Percentiles rank a stretch among this genome's conserved stretches.
Conservation (phyloP, 2,888 invertebrate species). For the Chironomus riparius region DNA sequence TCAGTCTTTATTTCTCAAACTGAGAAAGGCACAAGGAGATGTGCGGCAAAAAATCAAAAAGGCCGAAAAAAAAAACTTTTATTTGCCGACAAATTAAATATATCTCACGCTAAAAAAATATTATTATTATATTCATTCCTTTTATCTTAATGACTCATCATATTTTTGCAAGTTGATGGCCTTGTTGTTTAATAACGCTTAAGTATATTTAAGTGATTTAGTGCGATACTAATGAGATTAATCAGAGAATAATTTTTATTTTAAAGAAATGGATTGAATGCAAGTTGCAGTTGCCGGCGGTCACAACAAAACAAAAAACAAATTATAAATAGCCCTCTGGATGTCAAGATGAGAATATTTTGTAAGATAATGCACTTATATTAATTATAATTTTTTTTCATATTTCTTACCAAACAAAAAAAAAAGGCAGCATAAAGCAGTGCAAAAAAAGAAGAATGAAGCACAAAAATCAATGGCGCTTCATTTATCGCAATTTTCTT, state of each 20-base stretch:
- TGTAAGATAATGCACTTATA: neutral
- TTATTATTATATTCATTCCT: slow-evolving; percentile 16
- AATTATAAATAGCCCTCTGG: neutral
- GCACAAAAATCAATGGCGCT: slow-evolving; percentile 9
- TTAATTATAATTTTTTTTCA: neutral
- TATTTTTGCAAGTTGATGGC: neutral
- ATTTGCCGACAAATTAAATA: slow-evolving; percentile 25
- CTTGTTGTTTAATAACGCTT: slow-evolving; percentile 15
- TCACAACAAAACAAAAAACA: neutral
- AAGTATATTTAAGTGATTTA: slow-evolving; percentile 1
- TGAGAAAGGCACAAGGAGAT: neutral
- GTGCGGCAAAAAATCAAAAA: slow-evolving; percentile 15
- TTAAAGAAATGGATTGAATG: neutral
- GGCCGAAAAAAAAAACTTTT: neutral
- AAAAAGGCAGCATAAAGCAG: neutral
- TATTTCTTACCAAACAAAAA: neutral
- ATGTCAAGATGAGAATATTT: neutral
- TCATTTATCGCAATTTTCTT: neutral
- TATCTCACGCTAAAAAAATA: slow-evolving; percentile 16
- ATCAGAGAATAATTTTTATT: neutral
- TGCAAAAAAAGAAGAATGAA: neutral
- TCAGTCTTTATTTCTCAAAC: neutral
- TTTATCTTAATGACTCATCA: slow-evolving; percentile 27
- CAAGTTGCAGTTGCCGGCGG: neutral
- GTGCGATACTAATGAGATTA: slow-evolving; percentile 23